Percentiles rank a stretch among this genome's conserved stretches.
Conservation (phyloP, 2,888 invertebrate genomes). For the Sericinus montela region DNA sequence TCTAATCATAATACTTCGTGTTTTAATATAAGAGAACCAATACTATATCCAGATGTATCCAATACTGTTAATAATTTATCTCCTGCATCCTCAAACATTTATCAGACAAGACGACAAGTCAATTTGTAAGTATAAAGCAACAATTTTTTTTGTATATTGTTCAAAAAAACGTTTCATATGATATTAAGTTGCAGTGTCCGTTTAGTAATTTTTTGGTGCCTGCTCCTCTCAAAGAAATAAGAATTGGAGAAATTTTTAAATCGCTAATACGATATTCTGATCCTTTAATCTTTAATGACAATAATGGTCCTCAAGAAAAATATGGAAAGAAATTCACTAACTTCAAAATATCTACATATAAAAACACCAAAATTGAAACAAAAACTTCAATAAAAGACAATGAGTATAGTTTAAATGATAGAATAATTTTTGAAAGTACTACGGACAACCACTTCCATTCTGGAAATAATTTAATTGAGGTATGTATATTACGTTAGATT, state of each 20-base stretch:
- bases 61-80: background rate
- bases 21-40: background rate
- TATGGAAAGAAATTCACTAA: background rate
- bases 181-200: background rate
- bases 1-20: background rate
- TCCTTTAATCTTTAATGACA: background rate
- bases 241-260: slow-evolving; percentile 4
- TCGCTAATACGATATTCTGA: slow-evolving; percentile 1
- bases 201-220: slow-evolving; percentile 6
- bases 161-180: background rate
- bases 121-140: background rate
- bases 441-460: background rate
- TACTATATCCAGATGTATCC: background rate
- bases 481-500: background rate
- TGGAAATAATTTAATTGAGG: background rate
- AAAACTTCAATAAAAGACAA: background rate
- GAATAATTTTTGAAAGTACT: background rate
- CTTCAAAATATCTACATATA: background rate
- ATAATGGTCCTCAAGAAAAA: background rate
- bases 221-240: background rate
- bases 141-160: background rate
- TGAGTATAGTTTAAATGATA: background rate
- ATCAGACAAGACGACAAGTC: background rate
- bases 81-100: background rate
- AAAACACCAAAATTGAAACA: background rate